Base-by-base conservation (phyloP, 2,888 invertebrate species). In the Meganola albula region DNA sequence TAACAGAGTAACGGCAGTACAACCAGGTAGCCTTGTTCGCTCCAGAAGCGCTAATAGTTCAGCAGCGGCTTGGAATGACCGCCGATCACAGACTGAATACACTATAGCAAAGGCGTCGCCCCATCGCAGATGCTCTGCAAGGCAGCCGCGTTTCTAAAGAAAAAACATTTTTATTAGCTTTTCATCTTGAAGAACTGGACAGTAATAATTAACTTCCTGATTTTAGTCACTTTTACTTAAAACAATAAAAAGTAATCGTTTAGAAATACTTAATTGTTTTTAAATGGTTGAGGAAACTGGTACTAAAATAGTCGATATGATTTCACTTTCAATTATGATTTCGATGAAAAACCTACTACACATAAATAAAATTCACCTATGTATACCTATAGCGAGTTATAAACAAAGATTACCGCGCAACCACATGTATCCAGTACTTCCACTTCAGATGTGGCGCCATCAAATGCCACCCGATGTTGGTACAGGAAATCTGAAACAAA, bases 41-140 rank as follows among this genome's bases (percentile, higher is more conserved):
- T 91, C 90, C 51, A 93, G 77, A 47, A 92, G 88, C 31, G 92
- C 91, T 48, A 93, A 73, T 12, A 92, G 86, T 53, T 91, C 91
- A 22, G 90, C 89, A 1, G 93, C 93, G 51, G 92, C 92, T 54
- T 90, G 80, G 72, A 94, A 94, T 52, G 93, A 93, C 33, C 90
- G 88, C 44, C 91, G 88, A 63, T 92, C 92, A 62, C 92, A 92
- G 24, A 94, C 92, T 24, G 93, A 93, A 78, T 94, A 94, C 27
- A 94, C 93, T 45, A 94, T 89, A 14, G 93, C 92, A 68, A 93
- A 93, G 1, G 93, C 93, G 61, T 94, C 94, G 13, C 93, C 93
- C 93, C 93, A 94, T 57, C 93, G 87, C 42, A 93, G 87, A 69
- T 93, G 93, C 58, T 93, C 92, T 50, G 91, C 90, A 31, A 93